These are phyloP conservation scores for Cabera pusaria DNA, from an alignment of 2,888 invertebrate genomes.

Conservation along the genomic window DNA sequence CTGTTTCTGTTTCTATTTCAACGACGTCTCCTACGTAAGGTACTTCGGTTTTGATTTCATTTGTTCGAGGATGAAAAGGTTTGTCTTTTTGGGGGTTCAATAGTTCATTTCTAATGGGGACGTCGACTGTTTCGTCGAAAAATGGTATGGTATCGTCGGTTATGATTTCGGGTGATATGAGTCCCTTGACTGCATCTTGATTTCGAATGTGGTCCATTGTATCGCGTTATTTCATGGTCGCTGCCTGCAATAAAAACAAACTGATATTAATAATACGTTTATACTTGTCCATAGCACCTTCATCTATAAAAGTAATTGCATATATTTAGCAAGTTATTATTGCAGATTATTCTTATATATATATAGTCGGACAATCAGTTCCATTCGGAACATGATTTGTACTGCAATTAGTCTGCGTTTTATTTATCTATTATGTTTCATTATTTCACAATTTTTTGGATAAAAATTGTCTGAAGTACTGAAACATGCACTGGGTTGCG, in stretches of 20 bases:
- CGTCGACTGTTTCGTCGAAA: constrained; percentile 58
- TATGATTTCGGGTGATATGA: constrained; percentile 64
- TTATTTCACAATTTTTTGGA: no score
- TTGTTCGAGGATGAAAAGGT: constrained; percentile 47
- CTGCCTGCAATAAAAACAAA: constrained; percentile 46
- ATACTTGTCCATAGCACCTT: no score
- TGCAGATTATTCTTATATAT: no score
- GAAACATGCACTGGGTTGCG: no score
- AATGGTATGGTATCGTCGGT: constrained; percentile 51
- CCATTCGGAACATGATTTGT: no score
- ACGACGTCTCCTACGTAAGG: constrained; percentile 39
- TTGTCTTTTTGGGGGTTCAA: constrained; percentile 25
- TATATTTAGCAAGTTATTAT: no score
- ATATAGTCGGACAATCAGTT: no score
- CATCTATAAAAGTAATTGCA: no score
- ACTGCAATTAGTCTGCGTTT: no score
- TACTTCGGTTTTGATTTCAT: constrained; percentile 17
- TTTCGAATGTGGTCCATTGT: constrained; percentile 50
- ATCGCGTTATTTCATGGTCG: constrained; percentile 59
- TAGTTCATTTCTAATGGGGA: constrained; percentile 36
- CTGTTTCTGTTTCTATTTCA: constrained; percentile 33
- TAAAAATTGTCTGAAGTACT: no score
- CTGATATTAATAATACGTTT: neutral
- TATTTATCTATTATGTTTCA: no score
- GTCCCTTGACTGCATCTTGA: constrained; percentile 58